Conservation (phyloP, 30 jellyfish, hydroid and myxozoan genomes). For the Pseudorhiza aurosa region DNA sequence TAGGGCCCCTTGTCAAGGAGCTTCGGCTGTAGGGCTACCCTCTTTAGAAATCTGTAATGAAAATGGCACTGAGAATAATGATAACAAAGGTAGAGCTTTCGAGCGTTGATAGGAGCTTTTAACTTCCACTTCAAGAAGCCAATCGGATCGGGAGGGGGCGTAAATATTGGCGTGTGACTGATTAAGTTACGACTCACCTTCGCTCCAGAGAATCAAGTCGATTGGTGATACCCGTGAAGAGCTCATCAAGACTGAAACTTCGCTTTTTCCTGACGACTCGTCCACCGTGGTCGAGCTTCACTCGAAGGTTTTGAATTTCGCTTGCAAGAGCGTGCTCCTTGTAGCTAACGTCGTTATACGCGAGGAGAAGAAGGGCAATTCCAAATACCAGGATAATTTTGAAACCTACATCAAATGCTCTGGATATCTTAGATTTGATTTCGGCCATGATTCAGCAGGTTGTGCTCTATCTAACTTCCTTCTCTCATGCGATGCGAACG, state of each 20-base stretch:
- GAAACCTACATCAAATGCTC: constrained; percentile 7
- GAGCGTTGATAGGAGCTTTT: too few species aligned
- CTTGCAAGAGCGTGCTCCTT: constrained; percentile 28
- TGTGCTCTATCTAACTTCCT: neutral
- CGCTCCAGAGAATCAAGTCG: constrained; percentile 44
- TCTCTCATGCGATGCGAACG: neutral
- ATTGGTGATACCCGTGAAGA: neutral
- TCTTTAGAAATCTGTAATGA: too few species aligned
- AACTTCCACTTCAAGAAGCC: too few species aligned
- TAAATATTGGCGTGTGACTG: too few species aligned
- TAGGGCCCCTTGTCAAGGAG: too few species aligned
- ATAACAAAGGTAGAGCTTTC: too few species aligned
- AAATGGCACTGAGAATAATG: too few species aligned
- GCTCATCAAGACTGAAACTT: constrained; percentile 24
- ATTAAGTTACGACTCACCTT: constrained; percentile 34
- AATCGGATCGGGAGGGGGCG: too few species aligned
- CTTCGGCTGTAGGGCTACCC: too few species aligned
- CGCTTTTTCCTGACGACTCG: neutral
- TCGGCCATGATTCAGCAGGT: constrained; percentile 5
- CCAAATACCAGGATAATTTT: constrained; percentile 37
- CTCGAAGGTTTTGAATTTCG: constrained; percentile 4
- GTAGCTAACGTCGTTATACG: constrained; percentile 36
- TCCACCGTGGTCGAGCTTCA: neutral
- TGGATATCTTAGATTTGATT: neutral
- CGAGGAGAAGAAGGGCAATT: constrained; percentile 17